Evolutionary conservation across 2,113 vertebrate genomes (phyloP).

Genomic region (Oreochromis spilurus): DNA sequence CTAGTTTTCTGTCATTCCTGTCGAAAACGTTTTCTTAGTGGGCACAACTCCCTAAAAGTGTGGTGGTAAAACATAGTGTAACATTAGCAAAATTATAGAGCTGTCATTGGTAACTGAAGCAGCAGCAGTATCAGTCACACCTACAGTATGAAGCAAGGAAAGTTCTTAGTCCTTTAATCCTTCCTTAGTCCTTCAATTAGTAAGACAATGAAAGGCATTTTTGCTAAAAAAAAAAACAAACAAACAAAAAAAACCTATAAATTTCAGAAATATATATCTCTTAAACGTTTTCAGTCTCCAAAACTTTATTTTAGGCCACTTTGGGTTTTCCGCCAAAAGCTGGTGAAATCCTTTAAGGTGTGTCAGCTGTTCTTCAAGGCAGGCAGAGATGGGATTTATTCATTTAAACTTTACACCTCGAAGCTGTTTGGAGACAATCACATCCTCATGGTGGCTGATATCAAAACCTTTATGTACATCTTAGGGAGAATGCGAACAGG

Average conservation of each 20-base stretch:
- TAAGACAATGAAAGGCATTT: neutral
- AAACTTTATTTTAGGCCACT: neutral
- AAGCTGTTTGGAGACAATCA: neutral
- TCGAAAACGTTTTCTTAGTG: neutral
- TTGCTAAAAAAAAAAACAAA: neutral
- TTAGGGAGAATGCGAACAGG: neutral
- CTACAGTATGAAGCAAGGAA: neutral
- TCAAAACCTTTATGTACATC: neutral
- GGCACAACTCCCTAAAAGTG: neutral
- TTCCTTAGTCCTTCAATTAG: neutral
- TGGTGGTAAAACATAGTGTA: neutral
- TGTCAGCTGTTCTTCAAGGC: neutral
- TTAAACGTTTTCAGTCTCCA: neutral
- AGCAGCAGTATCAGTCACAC: neutral
- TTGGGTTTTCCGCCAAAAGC: neutral
- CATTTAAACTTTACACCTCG: neutral
- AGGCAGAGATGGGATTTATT: neutral
- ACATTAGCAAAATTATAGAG: neutral
- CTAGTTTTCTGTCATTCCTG: neutral
- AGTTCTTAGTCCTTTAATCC: neutral
- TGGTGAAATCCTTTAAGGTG: neutral
- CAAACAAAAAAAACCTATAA: neutral
- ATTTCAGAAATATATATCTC: neutral
- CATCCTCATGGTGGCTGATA: neutral
- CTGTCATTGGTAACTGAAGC: neutral